Evolutionary conservation across 2,797 vertebrate genomes (phyloP).

Genomic region (Chloroceryle inda): DNA sequence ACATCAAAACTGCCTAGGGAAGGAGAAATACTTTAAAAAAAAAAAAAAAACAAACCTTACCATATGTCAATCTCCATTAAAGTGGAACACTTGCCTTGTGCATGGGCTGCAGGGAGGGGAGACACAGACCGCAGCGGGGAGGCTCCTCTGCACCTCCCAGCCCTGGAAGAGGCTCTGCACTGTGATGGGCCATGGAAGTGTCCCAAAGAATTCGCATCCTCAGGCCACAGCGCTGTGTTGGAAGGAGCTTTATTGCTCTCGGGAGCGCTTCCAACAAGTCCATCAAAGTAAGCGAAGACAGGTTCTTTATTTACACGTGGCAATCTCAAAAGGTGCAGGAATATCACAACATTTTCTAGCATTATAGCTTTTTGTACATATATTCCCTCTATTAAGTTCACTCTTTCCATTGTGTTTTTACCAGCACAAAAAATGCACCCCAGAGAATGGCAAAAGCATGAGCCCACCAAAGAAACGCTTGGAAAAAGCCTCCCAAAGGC

Average conservation of each 20-base stretch:
- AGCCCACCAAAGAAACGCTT: background rate
- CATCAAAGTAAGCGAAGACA: background rate
- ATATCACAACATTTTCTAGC: accelerated
- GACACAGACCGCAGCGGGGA: accelerated
- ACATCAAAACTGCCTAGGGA: slow-evolving; percentile 85
- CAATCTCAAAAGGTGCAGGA: background rate
- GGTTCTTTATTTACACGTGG: background rate
- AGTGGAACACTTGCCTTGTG: slow-evolving; percentile 25
- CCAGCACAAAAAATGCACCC: background rate
- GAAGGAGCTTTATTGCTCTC: background rate
- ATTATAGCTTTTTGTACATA: accelerated
- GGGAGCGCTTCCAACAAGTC: accelerated
- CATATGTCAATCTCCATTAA: slow-evolving; percentile 80
- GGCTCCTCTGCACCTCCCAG: background rate
- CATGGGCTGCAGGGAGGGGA: background rate
- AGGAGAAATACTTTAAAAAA: slow-evolving; percentile 66
- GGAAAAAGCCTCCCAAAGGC: background rate
- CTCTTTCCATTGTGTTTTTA: background rate
- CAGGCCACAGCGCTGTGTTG: accelerated
- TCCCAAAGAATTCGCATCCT: accelerated
- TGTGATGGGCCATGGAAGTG: accelerated
- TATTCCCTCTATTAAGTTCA: background rate
- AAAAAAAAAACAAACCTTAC: background rate
- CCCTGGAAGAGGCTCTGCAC: background rate
- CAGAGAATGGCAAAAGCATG: background rate